Evolutionary conservation across 2,888 invertebrate species (phyloP).

Genomic region (Eupithecia pulchellata): DNA sequence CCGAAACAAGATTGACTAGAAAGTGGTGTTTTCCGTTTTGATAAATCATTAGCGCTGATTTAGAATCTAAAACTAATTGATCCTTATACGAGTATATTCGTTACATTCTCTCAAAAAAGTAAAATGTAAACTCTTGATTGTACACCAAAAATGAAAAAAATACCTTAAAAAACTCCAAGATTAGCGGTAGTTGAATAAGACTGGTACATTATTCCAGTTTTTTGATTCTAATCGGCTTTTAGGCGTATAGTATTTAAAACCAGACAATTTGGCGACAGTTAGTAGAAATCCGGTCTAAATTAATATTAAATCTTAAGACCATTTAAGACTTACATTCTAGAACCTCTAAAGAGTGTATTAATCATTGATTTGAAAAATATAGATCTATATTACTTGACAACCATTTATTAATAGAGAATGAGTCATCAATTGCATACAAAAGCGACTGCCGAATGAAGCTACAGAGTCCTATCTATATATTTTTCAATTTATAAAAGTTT

Average conservation of each 20-base stretch:
- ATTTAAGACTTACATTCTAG: not conserved
- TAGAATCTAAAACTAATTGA: not conserved
- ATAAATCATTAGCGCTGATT: not conserved
- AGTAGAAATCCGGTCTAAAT: not conserved
- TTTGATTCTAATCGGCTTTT: not conserved
- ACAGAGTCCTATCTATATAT: not conserved
- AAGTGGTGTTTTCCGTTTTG: conserved; percentile 16
- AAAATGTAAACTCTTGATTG: not conserved
- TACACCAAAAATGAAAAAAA: not conserved
- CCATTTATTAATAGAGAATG: not conserved
- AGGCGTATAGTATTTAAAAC: not conserved
- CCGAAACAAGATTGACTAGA: conserved; percentile 27
- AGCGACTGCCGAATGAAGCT: not conserved
- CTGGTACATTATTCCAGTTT: not conserved
- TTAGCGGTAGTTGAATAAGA: not conserved
- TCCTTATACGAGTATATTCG: too few species aligned
- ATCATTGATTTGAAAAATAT: not conserved
- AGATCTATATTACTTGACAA: not conserved
- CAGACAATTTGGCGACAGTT: conserved; percentile 10
- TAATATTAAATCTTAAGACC: too few species aligned
- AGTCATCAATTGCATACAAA: not conserved
- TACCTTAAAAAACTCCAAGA: not conserved
- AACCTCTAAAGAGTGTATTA: not conserved
- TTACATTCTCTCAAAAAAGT: not conserved
- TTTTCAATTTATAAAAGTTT: not conserved